Percentiles rank a stretch among this genome's conserved stretches.
Evolutionary conservation across 1,140 invertebrate genomes (phyloP).

Genomic region (Conus ventricosus): DNA sequence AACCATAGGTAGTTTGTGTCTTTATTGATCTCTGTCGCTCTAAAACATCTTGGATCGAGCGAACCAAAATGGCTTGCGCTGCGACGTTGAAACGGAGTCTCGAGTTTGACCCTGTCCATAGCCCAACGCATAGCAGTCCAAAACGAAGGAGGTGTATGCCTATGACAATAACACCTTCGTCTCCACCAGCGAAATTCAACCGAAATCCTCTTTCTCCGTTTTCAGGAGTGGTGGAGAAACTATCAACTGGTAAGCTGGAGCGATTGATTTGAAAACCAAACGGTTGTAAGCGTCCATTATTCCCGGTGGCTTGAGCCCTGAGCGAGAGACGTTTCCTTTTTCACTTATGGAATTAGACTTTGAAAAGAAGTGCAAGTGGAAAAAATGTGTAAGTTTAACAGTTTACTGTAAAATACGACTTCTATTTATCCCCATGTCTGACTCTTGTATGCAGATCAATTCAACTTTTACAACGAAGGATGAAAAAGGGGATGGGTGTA

Average conservation of each 20-base stretch:
- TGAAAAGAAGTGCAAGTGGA: too few species aligned
- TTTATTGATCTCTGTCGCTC: neutral
- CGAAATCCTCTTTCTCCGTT: conserved; percentile 83
- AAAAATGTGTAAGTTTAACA: too few species aligned
- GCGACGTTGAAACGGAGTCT: conserved; percentile 88
- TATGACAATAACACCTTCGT: conserved; percentile 83
- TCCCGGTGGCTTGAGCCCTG: too few species aligned
- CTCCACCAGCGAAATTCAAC: conserved; percentile 78
- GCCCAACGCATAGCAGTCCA: conserved; percentile 83
- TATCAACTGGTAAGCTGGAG: conserved; percentile 85
- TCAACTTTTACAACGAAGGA: too few species aligned
- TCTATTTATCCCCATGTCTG: too few species aligned
- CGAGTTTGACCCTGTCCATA: conserved; percentile 93
- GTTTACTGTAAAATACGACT: too few species aligned
- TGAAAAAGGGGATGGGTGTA: too few species aligned
- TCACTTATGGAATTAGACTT: too few species aligned
- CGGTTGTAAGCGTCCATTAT: too few species aligned
- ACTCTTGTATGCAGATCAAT: too few species aligned
- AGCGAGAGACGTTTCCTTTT: too few species aligned
- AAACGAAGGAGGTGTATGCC: conserved; percentile 92
- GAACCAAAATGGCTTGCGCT: conserved; percentile 89
- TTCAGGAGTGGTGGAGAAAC: conserved; percentile 84
- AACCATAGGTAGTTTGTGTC: neutral
- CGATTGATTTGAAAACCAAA: neutral
- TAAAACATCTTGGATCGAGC: neutral